A percentile compares a stretch with the other conserved stretches of the same genome.
Conservation (phyloP, 2,113 vertebrate genomes). For the cattle (Bos taurus) region ARS-UCD2.0 NC_037349.1:26922501-26923000, state of each 20-base stretch:
- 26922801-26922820: background rate
- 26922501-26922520: background rate
- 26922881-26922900: background rate
- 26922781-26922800: background rate
- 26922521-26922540: no score
- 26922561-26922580: no score
- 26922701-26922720: no score
- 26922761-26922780: rapidly evolving
- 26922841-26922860: background rate
- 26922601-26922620: no score
- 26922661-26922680: no score
- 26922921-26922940: background rate
- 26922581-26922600: no score
- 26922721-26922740: no score
- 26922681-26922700: no score
- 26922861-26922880: background rate
- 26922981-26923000: background rate
- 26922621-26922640: no score
- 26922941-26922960: background rate
- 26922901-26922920: background rate
- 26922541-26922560: no score
- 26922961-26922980: background rate
- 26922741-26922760: rapidly evolving
- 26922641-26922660: no score
- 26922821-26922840: background rate